A percentile compares a stretch with the other conserved stretches of the same genome.
These are phyloP conservation scores for Oryzias dopingdopingensis DNA, from an alignment of 2,797 vertebrate genomes.

Conservation along the genomic window DNA sequence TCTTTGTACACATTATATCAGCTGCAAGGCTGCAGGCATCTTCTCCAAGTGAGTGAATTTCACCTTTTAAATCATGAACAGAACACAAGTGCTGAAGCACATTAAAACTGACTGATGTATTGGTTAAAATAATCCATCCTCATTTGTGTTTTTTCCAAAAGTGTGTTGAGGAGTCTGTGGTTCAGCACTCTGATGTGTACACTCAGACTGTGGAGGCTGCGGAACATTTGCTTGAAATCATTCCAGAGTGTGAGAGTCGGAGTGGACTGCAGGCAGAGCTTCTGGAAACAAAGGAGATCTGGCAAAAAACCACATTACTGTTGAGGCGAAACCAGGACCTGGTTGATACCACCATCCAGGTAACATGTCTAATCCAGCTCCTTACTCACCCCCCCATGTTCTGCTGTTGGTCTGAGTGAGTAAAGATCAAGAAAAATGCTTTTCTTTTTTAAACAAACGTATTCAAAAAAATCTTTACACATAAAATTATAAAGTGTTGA, in stretches of 20 bases:
- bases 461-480: too few relatives aligned
- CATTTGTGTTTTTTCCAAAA: conserved; percentile 39
- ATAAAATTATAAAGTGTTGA: too few relatives aligned
- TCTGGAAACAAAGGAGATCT: conserved; percentile 71
- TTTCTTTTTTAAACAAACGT: too few relatives aligned
- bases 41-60: conserved; percentile 68
- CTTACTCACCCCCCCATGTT: too few relatives aligned
- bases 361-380: conserved; percentile 42
- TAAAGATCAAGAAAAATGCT: too few relatives aligned
- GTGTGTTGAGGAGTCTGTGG: conserved; percentile 74
- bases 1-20: conserved; percentile 66
- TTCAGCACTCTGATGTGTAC: conserved; percentile 68
- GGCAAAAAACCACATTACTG: conserved; percentile 69
- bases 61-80: neutral
- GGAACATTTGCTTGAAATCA: conserved; percentile 60
- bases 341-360: conserved; percentile 73
- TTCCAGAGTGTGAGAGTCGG: conserved; percentile 43
- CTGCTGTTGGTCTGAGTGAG: neutral
- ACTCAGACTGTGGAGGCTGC: conserved; percentile 70
- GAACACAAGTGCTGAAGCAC: too few relatives aligned
- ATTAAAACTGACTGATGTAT: neutral
- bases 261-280: conserved; percentile 71
- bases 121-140: neutral
- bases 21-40: conserved; percentile 58
- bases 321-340: conserved; percentile 64